Evolutionary conservation across 1,140 invertebrate species (phyloP), one percentile per base, ranked within the genome.

Genomic region (roundworm (Caenorhabditis elegans)): DNA sequence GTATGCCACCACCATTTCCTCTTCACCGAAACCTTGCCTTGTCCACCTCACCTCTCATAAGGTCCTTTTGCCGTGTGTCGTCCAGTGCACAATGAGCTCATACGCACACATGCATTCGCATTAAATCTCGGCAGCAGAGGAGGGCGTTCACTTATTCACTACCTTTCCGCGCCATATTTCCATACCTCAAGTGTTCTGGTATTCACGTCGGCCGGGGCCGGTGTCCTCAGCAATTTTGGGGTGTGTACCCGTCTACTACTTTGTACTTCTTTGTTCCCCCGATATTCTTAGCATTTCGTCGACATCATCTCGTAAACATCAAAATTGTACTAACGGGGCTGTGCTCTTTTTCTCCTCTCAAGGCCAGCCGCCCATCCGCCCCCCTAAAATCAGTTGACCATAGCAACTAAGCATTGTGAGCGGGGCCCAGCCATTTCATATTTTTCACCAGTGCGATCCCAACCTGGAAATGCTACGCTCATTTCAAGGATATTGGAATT

Each of bases 21-120:
- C 26, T 43, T 22, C 31, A 22, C 60, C 34, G 34, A 70, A 70
- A 70, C 60, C 60, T 34, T 17, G 28, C 28, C 19, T 60, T 22
- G 53, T 19, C n/a, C 60, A 22, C 60, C 60, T 43, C 15, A 39
- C 60, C 17, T 39, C 60, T 39, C 34, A 70, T 70, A 70, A 70
- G 60, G 60, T 31, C 60, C 60, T 70, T 70, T 53, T 70, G 60
- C 60, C 60, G 60, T 39, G 60, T n/a, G n/a, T n/a, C n/a, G n/a
- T 70, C 39, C 60, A 70, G 60, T 70, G 60, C 60, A 70, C 60
- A 70, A 70, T 70, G 60, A 70, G 60, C 60, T 70, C 60, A 70
- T 70, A 70, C 60, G 60, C 60, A 70, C 60, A 70, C 60, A 70
- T 70, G 60, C 60, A 70, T 70, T 70, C 60, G 60, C 60, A 70